Base-by-base conservation (phyloP, 2,113 vertebrate genomes). In the Chrysemys picta region DNA sequence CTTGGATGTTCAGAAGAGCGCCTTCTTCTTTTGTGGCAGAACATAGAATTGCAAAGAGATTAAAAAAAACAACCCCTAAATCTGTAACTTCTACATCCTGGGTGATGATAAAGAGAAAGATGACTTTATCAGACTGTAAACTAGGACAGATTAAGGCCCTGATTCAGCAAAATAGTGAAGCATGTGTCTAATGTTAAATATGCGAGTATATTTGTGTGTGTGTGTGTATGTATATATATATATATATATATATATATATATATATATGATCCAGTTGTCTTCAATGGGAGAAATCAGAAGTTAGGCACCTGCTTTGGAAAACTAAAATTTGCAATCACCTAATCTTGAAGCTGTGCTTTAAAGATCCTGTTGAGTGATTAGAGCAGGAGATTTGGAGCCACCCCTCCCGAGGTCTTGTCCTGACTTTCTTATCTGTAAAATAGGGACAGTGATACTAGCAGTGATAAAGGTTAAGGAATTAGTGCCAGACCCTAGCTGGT, bases 41-140 rank as follows among this genome's bases (percentile, higher is more conserved):
- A 78, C 1, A 0, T 86, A 85, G 92, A 87, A 59, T 65, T 31
- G 29, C 14, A 65, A 31, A 62, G 59, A 42, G 50, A 89, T 47
- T 47, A 47, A 47, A 75, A 93, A 95, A 95, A 96, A 92, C 88
- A 86, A 88, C 85, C 92, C 84, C 85, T 88, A 90, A 90, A 89
- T 83, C 57, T 92, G 86, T 80, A 96, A 29, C 88, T 97, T 93
- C 69, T 96, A 69, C 91, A 84, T 89, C 89, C 94, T 92, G 82
- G 50, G 1, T 47, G 84, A 35, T 8, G 57, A n/a, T 75, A 81
- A 89, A 65, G 27, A 85, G 79, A 96, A 97, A 96, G 53, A 95
- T 80, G 84, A 49, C 72, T 80, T 84, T 78, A 53, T 56, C 25
- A 47, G 59, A 80, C 89, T 91, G 89, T 78, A 91, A 93, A 92